Evolutionary conservation across 2,113 vertebrate species (phyloP), one percentile per base, ranked within the genome.

Genomic region (Oophaga pumilio): DNA sequence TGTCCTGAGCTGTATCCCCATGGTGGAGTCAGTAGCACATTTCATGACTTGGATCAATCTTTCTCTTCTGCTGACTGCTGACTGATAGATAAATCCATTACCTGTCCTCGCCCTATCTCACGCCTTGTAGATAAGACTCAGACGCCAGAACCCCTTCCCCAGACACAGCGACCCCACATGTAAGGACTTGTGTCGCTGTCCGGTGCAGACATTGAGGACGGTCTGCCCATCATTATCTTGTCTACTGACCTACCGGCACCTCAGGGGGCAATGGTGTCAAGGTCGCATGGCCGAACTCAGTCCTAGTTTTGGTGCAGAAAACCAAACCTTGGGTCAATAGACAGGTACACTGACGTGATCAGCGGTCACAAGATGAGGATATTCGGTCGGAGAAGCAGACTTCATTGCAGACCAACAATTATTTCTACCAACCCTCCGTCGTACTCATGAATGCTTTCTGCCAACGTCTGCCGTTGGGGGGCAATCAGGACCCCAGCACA

Each of bases 111-210:
- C 66, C 69, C 33, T 82, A 60, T 82, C 79, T 82, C 13, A 52
- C 17, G 59, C 71, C 43, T 59, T 53, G 18, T 28, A 86, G 85
- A 86, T 86, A 86, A 86, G 11, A 62, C 24, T 50, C 84, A 85
- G 73, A 85, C 84, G 52, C 59, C 84, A 76, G 84, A 59, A 15
- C n/a, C 84, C 73, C 43, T 59, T 22, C 11, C 62, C 2, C 80
- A 82, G 80, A 82, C 80, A 64, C 13, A 66, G 24, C 50, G 83
- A 76, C 84, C 84, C 74, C 71, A 71, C 49, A 24, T 33, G 59
- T 78, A 14, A 66, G 43, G 57, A 64, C 8, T 77, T 86, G 78
- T 77, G 74, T 24, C 10, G 11, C 57, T 81, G 28, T 6, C 26
- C 56, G 1, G 28, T 14, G 17, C 26, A 33, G 56, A 14, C 60